A percentile compares a stretch with the other conserved stretches of the same genome.
These are phyloP conservation scores for Tautogolabrus adspersus DNA, from an alignment of 2,113 vertebrate genomes.

Conservation along the genomic window DNA sequence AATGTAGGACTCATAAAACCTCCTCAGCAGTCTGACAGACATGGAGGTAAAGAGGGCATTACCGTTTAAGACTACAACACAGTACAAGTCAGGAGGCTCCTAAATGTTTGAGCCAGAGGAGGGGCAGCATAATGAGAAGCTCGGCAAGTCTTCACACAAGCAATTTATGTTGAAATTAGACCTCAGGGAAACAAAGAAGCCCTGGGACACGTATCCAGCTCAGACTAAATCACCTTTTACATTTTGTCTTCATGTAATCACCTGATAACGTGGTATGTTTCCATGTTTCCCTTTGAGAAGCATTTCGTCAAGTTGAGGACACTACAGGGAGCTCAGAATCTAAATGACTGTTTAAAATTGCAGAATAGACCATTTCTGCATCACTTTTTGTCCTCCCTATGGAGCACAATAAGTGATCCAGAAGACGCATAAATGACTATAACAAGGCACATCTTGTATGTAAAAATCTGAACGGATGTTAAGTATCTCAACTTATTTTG, in stretches of 20 bases:
- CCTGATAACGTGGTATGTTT: constrained; percentile 69
- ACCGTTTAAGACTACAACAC: constrained; percentile 36
- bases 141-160: constrained; percentile 61
- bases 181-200: constrained; percentile 68
- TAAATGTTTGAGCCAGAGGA: constrained; percentile 66
- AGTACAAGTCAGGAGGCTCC: constrained; percentile 41
- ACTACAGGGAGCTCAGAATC: constrained; percentile 46
- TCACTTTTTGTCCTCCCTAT: constrained; percentile 35
- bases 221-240: constrained; percentile 70
- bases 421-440: constrained; percentile 42
- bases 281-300: constrained; percentile 71
- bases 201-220: constrained; percentile 68
- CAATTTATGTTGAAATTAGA: constrained; percentile 79
- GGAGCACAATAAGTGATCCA: constrained; percentile 57
- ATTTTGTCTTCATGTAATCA: constrained; percentile 2
- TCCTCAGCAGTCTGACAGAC: constrained; percentile 24
- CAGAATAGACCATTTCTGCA: constrained; percentile 40
- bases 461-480: constrained; percentile 20
- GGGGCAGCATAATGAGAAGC: constrained; percentile 69
- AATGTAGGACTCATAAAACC: constrained; percentile 22
- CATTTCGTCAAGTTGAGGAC: constrained; percentile 67
- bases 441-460: constrained; percentile 24
- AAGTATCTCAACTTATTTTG: background rate
- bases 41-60: constrained; percentile 57
- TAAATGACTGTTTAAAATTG: constrained; percentile 71